These are phyloP conservation scores for Syngnathus typhle DNA, from an alignment of 2,113 vertebrate genomes.

Conservation along the genomic window DNA sequence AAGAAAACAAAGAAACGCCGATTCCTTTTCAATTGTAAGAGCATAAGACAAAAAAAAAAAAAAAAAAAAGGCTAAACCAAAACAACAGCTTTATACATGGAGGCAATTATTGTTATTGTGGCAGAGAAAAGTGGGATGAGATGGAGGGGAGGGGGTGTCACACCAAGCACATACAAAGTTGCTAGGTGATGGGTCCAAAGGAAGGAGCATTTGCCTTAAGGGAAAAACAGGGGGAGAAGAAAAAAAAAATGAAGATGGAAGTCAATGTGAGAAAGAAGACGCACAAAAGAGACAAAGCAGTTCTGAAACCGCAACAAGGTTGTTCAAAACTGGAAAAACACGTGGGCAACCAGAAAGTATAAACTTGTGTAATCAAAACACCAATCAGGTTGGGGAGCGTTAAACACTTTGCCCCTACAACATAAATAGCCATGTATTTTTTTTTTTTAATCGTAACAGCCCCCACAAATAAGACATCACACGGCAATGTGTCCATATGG, in stretches of 20 bases:
- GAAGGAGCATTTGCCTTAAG: constrained; percentile 21
- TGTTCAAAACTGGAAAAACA: constrained; percentile 29
- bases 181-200: constrained; percentile 40
- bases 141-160: neutral
- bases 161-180: constrained; percentile 27
- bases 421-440: too few species aligned
- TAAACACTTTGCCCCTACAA: neutral
- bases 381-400: neutral
- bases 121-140: neutral
- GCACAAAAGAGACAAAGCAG: constrained; percentile 21
- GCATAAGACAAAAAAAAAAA: constrained; percentile 10
- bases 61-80: neutral
- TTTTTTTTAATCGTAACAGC: neutral
- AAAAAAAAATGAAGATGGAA: neutral
- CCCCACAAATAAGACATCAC: neutral
- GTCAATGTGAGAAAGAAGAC: constrained; percentile 14
- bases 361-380: neutral
- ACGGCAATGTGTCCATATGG: neutral
- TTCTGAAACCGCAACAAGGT: constrained; percentile 22
- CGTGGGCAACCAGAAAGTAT: constrained; percentile 13
- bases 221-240: neutral
- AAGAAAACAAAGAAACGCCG: constrained; percentile 16
- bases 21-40: constrained; percentile 25
- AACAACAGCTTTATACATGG: neutral
- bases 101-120: neutral